phyloP scores from a whole-genome alignment of 2,113 vertebrate species.

The Passer montanus region DNA sequence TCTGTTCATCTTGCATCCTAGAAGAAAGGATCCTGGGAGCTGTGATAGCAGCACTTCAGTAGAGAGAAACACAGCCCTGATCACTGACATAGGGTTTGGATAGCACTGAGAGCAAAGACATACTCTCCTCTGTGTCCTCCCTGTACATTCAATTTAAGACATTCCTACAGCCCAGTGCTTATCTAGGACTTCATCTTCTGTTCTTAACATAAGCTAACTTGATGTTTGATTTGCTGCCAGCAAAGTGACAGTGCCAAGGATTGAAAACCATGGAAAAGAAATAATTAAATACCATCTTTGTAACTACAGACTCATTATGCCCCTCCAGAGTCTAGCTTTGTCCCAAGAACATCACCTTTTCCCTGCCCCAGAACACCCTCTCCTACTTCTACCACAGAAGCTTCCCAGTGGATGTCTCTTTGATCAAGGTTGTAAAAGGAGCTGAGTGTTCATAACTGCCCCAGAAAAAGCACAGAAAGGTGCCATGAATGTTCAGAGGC shows the following conservation, averaged over 20 bases:
- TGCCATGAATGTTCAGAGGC: not conserved
- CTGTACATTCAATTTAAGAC: not conserved
- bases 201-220: conserved; percentile 45
- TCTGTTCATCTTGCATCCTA: not conserved
- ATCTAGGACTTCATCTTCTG: conserved; percentile 58
- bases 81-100: not conserved
- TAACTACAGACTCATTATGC: not conserved
- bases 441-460: not conserved
- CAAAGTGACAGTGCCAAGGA: conserved; percentile 33
- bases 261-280: conserved; percentile 38
- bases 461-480: not conserved
- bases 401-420: not conserved
- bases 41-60: not conserved
- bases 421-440: not conserved
- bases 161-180: conserved; percentile 31
- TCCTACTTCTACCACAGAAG: not conserved
- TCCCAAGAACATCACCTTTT: not conserved
- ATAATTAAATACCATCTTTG: conserved; percentile 17
- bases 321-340: not conserved
- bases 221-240: conserved; percentile 58
- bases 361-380: not conserved
- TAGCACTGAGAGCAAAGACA: not conserved
- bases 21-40: not conserved
- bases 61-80: not conserved
- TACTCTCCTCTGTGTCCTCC: not conserved